A percentile compares a stretch with the other conserved stretches of the same genome.
Evolutionary conservation across 2,113 vertebrate genomes (phyloP).

Genomic region (Podarcis raffonei): DNA sequence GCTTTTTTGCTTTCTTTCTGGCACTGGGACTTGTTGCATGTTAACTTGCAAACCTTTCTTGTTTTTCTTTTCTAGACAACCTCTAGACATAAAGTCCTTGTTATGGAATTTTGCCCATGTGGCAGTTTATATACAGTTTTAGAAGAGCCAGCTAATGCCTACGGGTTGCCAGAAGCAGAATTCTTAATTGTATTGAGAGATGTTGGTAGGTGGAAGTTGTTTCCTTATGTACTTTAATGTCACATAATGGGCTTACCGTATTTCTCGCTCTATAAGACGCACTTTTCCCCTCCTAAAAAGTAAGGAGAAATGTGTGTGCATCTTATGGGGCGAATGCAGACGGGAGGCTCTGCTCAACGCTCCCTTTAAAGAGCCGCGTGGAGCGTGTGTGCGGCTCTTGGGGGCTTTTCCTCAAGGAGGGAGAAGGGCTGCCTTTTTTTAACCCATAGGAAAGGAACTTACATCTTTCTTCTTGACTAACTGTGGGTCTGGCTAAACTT

Average conservation of each 20-base stretch:
- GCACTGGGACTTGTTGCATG: background rate
- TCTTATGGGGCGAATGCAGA: too few species aligned
- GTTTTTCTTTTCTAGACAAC: slow-evolving; percentile 79
- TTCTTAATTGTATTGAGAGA: slow-evolving; percentile 97
- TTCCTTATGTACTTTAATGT: slow-evolving; percentile 11
- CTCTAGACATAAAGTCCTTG: slow-evolving; percentile 93
- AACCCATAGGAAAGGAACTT: too few species aligned
- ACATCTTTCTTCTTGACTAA: too few species aligned
- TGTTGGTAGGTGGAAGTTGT: slow-evolving; percentile 84
- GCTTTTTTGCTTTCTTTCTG: slow-evolving; percentile 1
- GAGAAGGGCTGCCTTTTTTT: too few species aligned
- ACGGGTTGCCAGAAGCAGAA: slow-evolving; percentile 94
- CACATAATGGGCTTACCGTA: background rate
- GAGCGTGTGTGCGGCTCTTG: too few species aligned
- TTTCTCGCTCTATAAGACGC: too few species aligned
- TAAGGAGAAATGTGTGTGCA: too few species aligned
- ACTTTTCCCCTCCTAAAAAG: too few species aligned
- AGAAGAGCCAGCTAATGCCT: slow-evolving; percentile 95
- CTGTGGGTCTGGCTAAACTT: too few species aligned
- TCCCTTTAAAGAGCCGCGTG: too few species aligned
- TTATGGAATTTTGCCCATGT: slow-evolving; percentile 98
- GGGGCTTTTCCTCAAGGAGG: too few species aligned
- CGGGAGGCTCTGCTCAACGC: too few species aligned
- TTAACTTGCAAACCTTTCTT: background rate
- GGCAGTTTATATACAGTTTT: slow-evolving; percentile 96